Evolutionary conservation across 2,888 invertebrate genomes (phyloP).

Genomic region (Phaedon cochleariae): DNA sequence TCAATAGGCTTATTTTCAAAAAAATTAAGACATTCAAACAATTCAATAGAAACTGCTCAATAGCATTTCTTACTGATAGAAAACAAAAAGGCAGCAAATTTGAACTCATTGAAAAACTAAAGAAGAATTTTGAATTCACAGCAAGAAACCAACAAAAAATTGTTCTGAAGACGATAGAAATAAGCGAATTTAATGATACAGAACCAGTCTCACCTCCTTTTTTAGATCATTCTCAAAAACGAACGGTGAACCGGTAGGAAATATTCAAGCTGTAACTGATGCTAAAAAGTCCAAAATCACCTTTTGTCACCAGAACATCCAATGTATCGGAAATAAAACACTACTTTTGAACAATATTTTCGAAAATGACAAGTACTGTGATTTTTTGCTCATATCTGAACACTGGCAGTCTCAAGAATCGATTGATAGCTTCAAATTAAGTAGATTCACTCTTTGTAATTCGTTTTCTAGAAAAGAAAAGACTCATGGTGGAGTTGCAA

Average conservation of each 20-base stretch:
- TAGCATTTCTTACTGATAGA: background rate
- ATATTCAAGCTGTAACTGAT: background rate
- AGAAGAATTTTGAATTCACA: background rate
- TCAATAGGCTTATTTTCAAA: constrained; percentile 1
- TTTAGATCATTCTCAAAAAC: background rate
- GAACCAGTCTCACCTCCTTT: background rate
- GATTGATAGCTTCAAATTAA: background rate
- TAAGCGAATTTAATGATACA: background rate
- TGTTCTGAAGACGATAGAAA: no score
- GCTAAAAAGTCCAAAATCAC: background rate
- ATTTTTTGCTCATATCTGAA: background rate
- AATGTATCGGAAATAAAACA: background rate
- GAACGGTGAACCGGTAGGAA: background rate
- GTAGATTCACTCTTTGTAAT: background rate
- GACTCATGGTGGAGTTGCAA: background rate
- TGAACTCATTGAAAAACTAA: no score
- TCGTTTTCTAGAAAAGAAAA: background rate
- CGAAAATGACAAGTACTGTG: constrained; percentile 1
- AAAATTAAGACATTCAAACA: background rate
- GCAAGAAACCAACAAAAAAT: constrained; percentile 2
- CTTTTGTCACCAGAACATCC: background rate
- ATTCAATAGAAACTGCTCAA: background rate
- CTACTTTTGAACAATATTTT: background rate
- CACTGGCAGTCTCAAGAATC: background rate
- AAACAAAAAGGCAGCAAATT: constrained; percentile 6